A percentile compares a stretch with the other conserved stretches of the same genome.
Conservation (phyloP, 2,888 invertebrate species). For the Nesidiocoris tenuis region DNA sequence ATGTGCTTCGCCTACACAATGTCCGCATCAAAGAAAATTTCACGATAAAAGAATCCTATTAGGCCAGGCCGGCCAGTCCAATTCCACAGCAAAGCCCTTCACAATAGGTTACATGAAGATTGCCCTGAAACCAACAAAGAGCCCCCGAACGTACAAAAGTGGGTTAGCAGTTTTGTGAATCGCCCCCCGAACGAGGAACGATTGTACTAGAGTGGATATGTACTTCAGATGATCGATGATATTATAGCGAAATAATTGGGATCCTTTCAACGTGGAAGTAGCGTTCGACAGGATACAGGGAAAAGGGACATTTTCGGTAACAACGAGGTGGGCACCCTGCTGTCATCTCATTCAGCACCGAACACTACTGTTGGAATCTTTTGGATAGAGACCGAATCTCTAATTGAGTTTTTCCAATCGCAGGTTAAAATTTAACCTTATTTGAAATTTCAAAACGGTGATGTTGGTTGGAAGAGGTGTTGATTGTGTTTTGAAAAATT, state of each 20-base stretch:
- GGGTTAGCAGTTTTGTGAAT: not conserved
- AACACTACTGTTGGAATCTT: too few species aligned
- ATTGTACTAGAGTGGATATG: not conserved
- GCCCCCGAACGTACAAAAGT: not conserved
- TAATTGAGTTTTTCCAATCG: too few species aligned
- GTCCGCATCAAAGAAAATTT: not conserved
- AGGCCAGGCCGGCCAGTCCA: not conserved
- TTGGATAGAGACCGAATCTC: too few species aligned
- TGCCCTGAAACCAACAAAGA: not conserved
- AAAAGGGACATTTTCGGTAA: too few species aligned
- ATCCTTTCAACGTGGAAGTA: not conserved
- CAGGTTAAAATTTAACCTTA: too few species aligned
- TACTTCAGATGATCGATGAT: conserved; percentile 25
- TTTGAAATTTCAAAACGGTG: too few species aligned
- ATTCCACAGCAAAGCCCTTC: not conserved
- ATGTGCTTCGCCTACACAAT: too few species aligned
- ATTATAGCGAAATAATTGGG: conserved; percentile 25
- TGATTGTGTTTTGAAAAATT: too few species aligned
- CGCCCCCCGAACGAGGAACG: not conserved
- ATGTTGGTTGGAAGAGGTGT: too few species aligned
- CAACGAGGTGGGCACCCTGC: too few species aligned
- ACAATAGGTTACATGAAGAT: not conserved
- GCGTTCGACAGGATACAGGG: too few species aligned
- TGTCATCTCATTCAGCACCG: too few species aligned
- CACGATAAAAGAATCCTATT: not conserved